phyloP scores from a whole-genome alignment of 1,140 invertebrate genomes.

The Drosophila jambulina region DNA sequence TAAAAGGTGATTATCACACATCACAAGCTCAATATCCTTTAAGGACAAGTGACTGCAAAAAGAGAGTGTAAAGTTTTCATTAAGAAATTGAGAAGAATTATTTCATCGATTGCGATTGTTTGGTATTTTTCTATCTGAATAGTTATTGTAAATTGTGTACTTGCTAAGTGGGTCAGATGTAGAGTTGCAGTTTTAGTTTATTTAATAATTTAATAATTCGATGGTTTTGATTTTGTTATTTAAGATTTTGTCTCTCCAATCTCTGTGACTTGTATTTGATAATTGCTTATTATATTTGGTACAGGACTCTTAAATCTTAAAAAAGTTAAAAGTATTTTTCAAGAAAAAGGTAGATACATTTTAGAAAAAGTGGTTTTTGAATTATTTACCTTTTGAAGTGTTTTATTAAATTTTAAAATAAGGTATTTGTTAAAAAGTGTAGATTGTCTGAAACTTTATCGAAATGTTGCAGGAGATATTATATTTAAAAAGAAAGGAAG shows the following conservation, averaged over 20 bases:
- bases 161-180: slow-evolving; percentile 5
- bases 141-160: background rate
- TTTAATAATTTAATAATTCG: background rate
- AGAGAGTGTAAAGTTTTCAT: background rate
- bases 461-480: no score
- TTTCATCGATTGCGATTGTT: background rate
- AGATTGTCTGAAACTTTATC: no score
- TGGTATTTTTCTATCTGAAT: background rate
- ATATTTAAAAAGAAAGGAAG: no score
- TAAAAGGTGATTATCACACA: slow-evolving; percentile 55
- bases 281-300: background rate
- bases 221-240: background rate
- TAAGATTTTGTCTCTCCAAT: background rate
- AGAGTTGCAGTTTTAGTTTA: background rate
- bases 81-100: background rate
- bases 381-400: no score
- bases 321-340: background rate
- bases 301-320: background rate
- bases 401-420: no score
- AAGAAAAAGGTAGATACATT: no score
- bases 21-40: slow-evolving; percentile 29
- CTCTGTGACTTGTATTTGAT: fast-evolving
- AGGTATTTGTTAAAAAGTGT: no score
- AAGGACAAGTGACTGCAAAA: slow-evolving; percentile 33
- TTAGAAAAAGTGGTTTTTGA: no score